phyloP scores from a whole-genome alignment of 1,140 invertebrate genomes.

The Archivesica marissinica region DNA sequence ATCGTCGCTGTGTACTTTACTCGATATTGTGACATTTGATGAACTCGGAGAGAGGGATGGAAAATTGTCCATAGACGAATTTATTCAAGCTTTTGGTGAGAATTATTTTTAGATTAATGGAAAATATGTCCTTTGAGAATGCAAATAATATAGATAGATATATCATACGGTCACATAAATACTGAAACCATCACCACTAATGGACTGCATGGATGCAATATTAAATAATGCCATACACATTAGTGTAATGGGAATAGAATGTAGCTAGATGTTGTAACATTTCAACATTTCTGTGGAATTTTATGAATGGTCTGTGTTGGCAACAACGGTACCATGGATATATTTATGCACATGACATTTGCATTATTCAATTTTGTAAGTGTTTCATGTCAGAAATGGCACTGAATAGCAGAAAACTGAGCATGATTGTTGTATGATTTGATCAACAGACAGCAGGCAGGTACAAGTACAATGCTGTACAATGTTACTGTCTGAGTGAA shows the following conservation, averaged over 20 bases:
- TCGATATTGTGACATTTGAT: slow-evolving; percentile 90
- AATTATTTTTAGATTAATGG: slow-evolving; percentile 74
- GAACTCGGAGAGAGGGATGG: slow-evolving; percentile 88
- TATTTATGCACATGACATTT: too few species aligned
- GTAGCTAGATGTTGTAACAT: not conserved
- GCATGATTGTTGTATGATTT: too few species aligned
- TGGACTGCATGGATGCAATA: not conserved
- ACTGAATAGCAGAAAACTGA: too few species aligned
- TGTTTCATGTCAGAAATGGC: too few species aligned
- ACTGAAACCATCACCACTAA: not conserved
- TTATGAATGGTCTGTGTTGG: too few species aligned
- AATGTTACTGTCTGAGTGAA: too few species aligned
- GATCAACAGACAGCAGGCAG: too few species aligned
- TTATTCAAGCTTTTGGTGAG: slow-evolving; percentile 91
- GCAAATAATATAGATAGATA: not conserved
- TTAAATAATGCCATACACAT: not conserved
- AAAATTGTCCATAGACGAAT: slow-evolving; percentile 89
- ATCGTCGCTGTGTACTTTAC: slow-evolving; percentile 88
- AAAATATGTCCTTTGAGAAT: not conserved
- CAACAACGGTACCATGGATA: too few species aligned
- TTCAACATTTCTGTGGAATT: too few species aligned
- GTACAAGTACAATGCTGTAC: too few species aligned
- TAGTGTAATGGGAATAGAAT: not conserved
- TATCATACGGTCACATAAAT: not conserved
- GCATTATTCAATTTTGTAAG: too few species aligned